Conservation (phyloP, 2,113 vertebrate genomes). For the Polypterus senegalus region DNA sequence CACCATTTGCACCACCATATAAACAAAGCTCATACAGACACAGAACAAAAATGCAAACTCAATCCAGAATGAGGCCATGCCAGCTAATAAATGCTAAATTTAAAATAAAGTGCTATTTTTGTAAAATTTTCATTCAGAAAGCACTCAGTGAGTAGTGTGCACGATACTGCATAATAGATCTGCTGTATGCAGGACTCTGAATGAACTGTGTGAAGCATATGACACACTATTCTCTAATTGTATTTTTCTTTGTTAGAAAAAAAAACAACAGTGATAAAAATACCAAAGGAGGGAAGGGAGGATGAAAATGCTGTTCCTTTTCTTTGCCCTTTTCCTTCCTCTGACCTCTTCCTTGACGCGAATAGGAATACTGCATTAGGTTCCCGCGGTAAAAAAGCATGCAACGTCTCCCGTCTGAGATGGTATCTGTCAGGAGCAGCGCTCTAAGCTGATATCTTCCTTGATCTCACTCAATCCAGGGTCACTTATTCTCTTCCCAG, state of each 20-base stretch:
- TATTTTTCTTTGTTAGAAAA: background rate
- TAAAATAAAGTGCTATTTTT: too few species aligned
- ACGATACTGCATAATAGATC: too few species aligned
- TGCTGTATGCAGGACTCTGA: too few species aligned
- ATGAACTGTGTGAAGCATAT: too few species aligned
- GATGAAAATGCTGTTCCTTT: constrained; percentile 19
- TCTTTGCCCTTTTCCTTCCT: constrained; percentile 18
- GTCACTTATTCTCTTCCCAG: constrained; percentile 1
- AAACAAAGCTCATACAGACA: too few species aligned
- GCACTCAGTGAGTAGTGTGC: too few species aligned
- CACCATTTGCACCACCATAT: too few species aligned
- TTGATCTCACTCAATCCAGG: constrained; percentile 14
- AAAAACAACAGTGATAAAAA: background rate
- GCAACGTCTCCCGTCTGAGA: constrained; percentile 9
- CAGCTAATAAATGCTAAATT: too few species aligned
- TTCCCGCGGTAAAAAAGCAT: constrained; percentile 6
- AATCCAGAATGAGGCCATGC: too few species aligned
- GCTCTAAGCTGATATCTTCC: constrained; percentile 21
- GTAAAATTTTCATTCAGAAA: too few species aligned
- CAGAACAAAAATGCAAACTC: too few species aligned
- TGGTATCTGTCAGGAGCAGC: constrained; percentile 11
- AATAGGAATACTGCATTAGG: constrained; percentile 9
- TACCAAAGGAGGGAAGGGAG: constrained; percentile 15
- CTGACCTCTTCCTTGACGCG: constrained; percentile 20
- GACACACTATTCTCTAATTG: constrained; percentile 1